Conservation (phyloP, 2,113 vertebrate species). For the Spea multiplicata region DNA sequence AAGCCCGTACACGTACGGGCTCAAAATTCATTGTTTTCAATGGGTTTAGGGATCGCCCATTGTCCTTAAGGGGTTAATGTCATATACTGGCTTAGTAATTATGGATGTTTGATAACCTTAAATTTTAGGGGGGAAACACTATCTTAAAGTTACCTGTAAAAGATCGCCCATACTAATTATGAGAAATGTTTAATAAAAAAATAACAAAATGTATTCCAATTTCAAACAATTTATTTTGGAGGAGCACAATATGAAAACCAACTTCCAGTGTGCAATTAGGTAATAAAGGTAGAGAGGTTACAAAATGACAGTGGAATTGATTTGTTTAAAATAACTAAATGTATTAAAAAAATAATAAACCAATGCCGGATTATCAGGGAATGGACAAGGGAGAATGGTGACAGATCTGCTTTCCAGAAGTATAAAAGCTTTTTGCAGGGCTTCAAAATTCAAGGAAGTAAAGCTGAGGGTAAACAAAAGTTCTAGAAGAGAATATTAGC, state of each 20-base stretch:
- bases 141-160: too few relatives aligned
- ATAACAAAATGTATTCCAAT: constrained; percentile 82
- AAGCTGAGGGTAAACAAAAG: background rate
- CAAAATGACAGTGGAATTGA: background rate
- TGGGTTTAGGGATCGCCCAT: too few relatives aligned
- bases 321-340: background rate
- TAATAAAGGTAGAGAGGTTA: constrained; percentile 49
- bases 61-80: too few relatives aligned
- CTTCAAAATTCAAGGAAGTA: background rate
- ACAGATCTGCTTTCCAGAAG: background rate
- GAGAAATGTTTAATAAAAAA: constrained; percentile 27
- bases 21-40: too few relatives aligned
- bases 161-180: too few relatives aligned
- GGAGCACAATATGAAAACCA: constrained; percentile 80
- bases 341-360: background rate
- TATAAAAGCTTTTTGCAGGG: background rate
- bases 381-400: background rate
- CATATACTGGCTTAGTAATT: too few relatives aligned
- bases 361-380: constrained; percentile 58
- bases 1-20: too few relatives aligned
- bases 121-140: too few relatives aligned
- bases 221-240: constrained; percentile 77
- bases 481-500: background rate
- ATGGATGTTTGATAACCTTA: too few relatives aligned
- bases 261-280: constrained; percentile 66